These are phyloP conservation scores for Rhyacophila evoluta DNA, from an alignment of 2,888 invertebrate genomes.

Conservation along the genomic window DNA sequence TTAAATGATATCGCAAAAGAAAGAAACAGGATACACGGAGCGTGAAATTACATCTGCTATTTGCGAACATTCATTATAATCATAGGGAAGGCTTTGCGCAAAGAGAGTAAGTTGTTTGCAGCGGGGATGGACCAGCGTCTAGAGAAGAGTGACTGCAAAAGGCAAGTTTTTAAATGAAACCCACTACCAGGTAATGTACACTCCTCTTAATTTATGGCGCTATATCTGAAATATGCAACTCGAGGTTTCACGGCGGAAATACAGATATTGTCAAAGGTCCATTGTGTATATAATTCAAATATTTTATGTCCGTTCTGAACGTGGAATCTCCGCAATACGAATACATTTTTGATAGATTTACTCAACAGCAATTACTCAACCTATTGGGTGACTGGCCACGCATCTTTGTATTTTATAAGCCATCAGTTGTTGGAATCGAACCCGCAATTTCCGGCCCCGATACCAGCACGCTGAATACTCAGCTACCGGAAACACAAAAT, in stretches of 20 bases:
- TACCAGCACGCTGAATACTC: too few species aligned
- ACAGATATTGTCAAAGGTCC: not conserved
- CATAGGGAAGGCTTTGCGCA: constrained; percentile 7
- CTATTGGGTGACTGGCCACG: too few species aligned
- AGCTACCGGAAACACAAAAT: too few species aligned
- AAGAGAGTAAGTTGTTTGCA: constrained; percentile 27
- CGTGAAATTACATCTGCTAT: constrained; percentile 47
- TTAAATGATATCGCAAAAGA: constrained; percentile 44
- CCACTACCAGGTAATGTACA: not conserved
- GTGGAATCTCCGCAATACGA: not conserved
- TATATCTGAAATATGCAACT: not conserved
- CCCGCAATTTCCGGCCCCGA: too few species aligned
- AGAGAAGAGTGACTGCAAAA: constrained; percentile 26
- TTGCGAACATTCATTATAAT: constrained; percentile 44
- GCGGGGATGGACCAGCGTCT: constrained; percentile 5
- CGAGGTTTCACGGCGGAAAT: not conserved
- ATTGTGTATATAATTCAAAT: not conserved
- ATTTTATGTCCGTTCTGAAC: not conserved
- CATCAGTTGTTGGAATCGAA: too few species aligned
- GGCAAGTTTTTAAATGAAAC: constrained; percentile 28
- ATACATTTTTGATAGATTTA: not conserved
- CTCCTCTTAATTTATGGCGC: not conserved
- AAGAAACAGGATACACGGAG: constrained; percentile 37
- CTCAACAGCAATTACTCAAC: too few species aligned
- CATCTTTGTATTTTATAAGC: not conserved